phyloP scores from a whole-genome alignment of 2,888 invertebrate genomes.

The Abrostola tripartita region DNA sequence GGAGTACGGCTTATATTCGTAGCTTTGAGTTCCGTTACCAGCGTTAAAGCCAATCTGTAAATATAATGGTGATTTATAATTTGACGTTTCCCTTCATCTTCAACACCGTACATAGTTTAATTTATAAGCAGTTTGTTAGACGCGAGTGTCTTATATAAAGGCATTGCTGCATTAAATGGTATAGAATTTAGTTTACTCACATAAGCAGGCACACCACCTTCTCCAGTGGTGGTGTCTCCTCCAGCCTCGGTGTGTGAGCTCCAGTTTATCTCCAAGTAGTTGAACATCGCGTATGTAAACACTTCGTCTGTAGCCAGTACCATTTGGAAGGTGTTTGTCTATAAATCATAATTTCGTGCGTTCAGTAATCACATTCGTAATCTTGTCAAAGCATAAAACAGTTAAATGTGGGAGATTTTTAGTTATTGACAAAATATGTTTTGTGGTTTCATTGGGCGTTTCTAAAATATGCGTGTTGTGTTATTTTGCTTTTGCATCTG shows the following conservation, averaged over 20 bases:
- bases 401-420: too few relatives aligned
- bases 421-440: too few relatives aligned
- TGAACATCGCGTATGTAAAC: constrained; percentile 97
- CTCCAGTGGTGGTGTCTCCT: constrained; percentile 95
- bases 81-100: too few relatives aligned
- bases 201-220: constrained; percentile 95
- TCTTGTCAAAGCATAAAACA: too few relatives aligned
- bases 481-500: too few relatives aligned
- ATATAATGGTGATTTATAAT: background rate
- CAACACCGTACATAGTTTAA: background rate
- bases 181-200: constrained; percentile 86
- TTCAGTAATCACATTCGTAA: too few relatives aligned
- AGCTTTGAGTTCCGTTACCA: constrained; percentile 97
- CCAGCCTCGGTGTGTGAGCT: constrained; percentile 97
- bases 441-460: too few relatives aligned
- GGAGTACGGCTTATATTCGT: constrained; percentile 96
- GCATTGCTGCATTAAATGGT: background rate
- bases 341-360: too few relatives aligned
- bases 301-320: constrained; percentile 97
- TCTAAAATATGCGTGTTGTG: too few relatives aligned
- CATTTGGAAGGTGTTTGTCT: constrained; percentile 99
- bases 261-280: constrained; percentile 97
- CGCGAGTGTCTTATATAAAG: background rate
- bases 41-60: constrained; percentile 97
- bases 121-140: background rate